Evolutionary conservation across 2,888 invertebrate genomes (phyloP), one percentile per base, ranked within the genome.

Genomic region (Bursaphelenchus okinawaensis): DNA sequence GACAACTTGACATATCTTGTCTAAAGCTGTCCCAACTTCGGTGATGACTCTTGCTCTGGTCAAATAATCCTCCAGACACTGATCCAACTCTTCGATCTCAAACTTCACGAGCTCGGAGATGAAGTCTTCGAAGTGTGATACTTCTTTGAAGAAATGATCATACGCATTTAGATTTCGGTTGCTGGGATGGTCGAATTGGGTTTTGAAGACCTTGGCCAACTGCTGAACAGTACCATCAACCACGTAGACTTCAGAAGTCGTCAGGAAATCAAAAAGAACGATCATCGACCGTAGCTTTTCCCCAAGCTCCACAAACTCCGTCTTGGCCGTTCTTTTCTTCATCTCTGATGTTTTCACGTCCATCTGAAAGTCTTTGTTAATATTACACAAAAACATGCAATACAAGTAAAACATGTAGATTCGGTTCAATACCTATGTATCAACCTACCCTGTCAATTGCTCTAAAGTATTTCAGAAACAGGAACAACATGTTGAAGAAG

Each of bases 131-230:
- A 75, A 70, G 29, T 57, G 28, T 19, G n/a, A 19, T 16, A 72
- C 72, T 50, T 71, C 74, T 50, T 63, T 72, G 24, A 67, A 72
- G 27, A 71, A 75, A 50, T 72, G 65, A 54, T 71, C 72, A 40
- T 54, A 62, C 16, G 51, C 26, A 16, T 52, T 68, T 19, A 69
- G 55, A 52, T 62, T 51, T 1, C 31, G 58, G 31, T 69, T 73
- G 27, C 40, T 67, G 19, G 67, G 68, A 19, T 59, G 58, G n/a
- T 56, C 67, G 50, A 31, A 67, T 24, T 51, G 67, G 16, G 63
- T 50, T 24, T 24, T 63, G 54, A 59, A 69, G 24, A 40, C 23
- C 27, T 57, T 63, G 16, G 69, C 64, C 28, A 71, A 28, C 28
- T 60, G 54, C 40, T 26, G 59, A 19, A 75, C 26, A n/a, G 62